A percentile compares a stretch with the other conserved stretches of the same genome.
Evolutionary conservation across 92 coral and sea anemone genomes (phyloP).

Genomic region (Paragorgia papillata): DNA sequence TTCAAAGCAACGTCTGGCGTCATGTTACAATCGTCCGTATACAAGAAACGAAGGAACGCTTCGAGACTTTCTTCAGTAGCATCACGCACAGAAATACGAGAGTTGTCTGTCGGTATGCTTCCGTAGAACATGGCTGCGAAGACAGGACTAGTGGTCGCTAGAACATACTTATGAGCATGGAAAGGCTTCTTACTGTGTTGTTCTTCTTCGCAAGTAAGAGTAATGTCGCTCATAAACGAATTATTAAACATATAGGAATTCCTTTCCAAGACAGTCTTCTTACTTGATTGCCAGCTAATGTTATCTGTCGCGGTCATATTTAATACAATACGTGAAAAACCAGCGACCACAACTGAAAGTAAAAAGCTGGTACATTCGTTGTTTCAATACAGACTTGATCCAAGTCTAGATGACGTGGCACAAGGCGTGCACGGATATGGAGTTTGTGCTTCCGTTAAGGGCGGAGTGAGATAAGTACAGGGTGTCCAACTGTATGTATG

Average conservation of each 20-base stretch:
- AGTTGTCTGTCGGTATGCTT: constrained; percentile 34
- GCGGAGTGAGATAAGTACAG: no score
- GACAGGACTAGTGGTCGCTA: constrained; percentile 71
- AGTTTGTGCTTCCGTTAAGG: no score
- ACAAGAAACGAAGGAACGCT: constrained; percentile 69
- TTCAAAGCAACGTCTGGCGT: constrained; percentile 63
- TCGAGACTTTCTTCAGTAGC: constrained; percentile 66
- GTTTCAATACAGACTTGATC: no score
- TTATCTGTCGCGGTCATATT: no score
- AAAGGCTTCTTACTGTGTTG: background rate
- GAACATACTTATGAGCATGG: constrained; percentile 75
- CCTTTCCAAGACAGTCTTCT: constrained; percentile 37
- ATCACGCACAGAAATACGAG: constrained; percentile 58
- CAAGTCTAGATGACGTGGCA: no score
- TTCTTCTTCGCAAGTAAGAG: constrained; percentile 18
- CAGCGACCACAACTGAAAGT: no score
- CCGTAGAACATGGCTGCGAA: constrained; percentile 80
- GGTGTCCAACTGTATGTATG: no score
- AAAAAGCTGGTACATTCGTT: no score
- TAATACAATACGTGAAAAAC: no score
- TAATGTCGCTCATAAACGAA: constrained; percentile 52
- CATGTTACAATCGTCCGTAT: constrained; percentile 64
- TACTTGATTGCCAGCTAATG: constrained; percentile 43
- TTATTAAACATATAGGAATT: constrained; percentile 42
- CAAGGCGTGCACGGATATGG: no score